Percentiles rank a stretch among this genome's conserved stretches.
Evolutionary conservation across 2,797 vertebrate species (phyloP).

Genomic region (Hoplostethus mediterraneus): DNA sequence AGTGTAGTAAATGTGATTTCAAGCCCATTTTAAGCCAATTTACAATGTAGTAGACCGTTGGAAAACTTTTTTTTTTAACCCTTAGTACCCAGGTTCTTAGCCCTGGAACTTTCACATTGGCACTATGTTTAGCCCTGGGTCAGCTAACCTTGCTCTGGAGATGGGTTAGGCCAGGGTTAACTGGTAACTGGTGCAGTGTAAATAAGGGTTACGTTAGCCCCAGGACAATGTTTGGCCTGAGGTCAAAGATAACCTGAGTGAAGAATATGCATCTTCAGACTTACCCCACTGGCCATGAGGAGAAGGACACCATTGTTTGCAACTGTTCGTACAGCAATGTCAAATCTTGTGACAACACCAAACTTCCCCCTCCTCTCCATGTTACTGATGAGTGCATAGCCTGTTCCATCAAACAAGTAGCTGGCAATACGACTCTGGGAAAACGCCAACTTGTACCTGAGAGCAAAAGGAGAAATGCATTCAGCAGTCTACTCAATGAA

Average conservation of each 20-base stretch:
- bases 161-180: too few species aligned
- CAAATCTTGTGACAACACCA: constrained; percentile 94
- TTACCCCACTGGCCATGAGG: constrained; percentile 94
- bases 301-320: constrained; percentile 91
- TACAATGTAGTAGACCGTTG: too few species aligned
- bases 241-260: background rate
- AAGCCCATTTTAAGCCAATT: too few species aligned
- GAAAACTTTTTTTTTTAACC: too few species aligned
- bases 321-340: constrained; percentile 94
- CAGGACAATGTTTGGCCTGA: background rate
- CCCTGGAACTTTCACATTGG: too few species aligned
- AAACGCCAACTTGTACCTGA: constrained; percentile 95
- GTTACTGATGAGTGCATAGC: constrained; percentile 92
- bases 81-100: too few species aligned
- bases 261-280: constrained; percentile 37
- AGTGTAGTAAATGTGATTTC: too few species aligned
- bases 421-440: constrained; percentile 94
- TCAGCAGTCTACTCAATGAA: background rate
- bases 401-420: constrained; percentile 96
- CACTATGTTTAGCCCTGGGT: too few species aligned
- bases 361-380: constrained; percentile 93
- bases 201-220: too few species aligned
- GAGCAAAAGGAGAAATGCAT: constrained; percentile 15
- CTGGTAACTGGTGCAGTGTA: too few species aligned
- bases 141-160: too few species aligned